Conservation (phyloP, 2,888 invertebrate species). For the Myopa tessellatipennis region DNA sequence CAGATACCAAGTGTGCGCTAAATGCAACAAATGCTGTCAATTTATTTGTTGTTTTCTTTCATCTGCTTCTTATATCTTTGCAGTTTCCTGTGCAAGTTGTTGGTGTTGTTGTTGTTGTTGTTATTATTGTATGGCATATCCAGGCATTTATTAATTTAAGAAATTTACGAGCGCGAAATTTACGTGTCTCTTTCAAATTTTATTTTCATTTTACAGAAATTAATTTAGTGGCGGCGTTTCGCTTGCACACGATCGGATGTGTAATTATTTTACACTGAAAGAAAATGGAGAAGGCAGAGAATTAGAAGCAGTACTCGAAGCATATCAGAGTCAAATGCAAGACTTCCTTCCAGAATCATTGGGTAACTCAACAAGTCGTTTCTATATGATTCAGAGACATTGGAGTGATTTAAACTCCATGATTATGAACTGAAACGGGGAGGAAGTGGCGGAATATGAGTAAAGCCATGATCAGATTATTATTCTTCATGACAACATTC, state of each 20-base stretch:
- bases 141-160: constrained; percentile 40
- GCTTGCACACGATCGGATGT: constrained; percentile 5
- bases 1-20: constrained; percentile 12
- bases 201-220: constrained; percentile 25
- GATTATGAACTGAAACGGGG: no score
- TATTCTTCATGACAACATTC: no score
- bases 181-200: constrained; percentile 21
- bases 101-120: constrained; percentile 24
- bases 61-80: constrained; percentile 12
- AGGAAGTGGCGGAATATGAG: no score
- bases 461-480: no score
- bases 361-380: no score
- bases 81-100: constrained; percentile 22
- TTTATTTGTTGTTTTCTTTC: constrained; percentile 24
- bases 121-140: constrained; percentile 18
- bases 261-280: constrained; percentile 23
- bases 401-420: no score
- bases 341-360: no score
- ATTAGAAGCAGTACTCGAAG: no score
- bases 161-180: constrained; percentile 27
- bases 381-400: no score
- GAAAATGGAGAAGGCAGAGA: background rate
- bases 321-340: no score
- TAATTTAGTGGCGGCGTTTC: constrained; percentile 25
- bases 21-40: constrained; percentile 24